These are phyloP conservation scores for Hipposideros larvatus DNA, from an alignment of 2,797 vertebrate genomes.

Conservation along the genomic window DNA sequence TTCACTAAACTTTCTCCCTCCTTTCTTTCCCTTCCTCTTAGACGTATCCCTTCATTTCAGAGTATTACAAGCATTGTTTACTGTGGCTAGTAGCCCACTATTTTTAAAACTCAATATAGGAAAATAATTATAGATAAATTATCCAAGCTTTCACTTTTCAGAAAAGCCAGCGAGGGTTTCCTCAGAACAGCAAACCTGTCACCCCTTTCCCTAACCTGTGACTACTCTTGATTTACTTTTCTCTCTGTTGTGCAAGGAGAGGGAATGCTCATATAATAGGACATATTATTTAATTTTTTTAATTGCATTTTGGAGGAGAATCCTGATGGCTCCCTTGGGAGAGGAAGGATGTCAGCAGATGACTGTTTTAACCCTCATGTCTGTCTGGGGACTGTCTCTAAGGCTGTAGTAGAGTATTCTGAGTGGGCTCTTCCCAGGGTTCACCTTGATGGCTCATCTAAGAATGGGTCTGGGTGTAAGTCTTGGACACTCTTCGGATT, in stretches of 20 bases:
- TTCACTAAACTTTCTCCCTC: neutral
- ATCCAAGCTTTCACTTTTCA: neutral
- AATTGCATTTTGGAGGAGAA: slow-evolving; percentile 4
- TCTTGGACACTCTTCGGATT: neutral
- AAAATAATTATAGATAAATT: slow-evolving; percentile 8
- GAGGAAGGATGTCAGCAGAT: neutral
- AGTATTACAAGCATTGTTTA: slow-evolving; percentile 29
- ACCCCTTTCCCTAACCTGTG: neutral
- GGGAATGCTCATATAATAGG: neutral
- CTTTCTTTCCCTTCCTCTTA: neutral
- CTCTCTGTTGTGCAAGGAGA: neutral
- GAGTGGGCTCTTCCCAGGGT: neutral
- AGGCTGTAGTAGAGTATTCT: neutral
- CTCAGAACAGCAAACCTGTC: neutral
- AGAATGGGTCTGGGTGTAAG: neutral
- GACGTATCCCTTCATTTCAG: neutral
- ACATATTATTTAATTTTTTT: slow-evolving; percentile 29
- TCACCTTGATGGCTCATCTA: neutral
- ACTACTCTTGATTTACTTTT: slow-evolving; percentile 17
- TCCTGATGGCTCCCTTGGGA: neutral
- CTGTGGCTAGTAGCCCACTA: neutral
- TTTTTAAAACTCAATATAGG: slow-evolving; percentile 33
- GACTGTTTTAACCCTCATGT: neutral
- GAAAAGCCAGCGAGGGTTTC: slow-evolving; percentile 12
- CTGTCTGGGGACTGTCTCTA: neutral